Conservation (phyloP, 2,797 vertebrate genomes). For the Botia almorhae region DNA sequence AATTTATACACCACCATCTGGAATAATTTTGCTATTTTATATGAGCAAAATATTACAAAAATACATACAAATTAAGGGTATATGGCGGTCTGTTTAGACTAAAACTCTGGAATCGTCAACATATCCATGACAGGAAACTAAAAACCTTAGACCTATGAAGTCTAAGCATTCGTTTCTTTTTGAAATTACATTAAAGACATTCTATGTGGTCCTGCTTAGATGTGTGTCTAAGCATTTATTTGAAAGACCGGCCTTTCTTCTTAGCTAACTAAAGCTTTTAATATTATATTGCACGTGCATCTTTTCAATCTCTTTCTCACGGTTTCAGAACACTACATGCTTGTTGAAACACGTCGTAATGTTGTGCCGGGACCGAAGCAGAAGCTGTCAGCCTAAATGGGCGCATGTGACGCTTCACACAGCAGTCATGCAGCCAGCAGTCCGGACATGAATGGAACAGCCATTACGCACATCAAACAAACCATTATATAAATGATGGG, state of each 20-base stretch:
- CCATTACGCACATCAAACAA: conserved; percentile 52
- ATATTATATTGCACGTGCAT: conserved; percentile 47
- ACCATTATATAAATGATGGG: conserved; percentile 59
- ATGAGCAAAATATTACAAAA: not conserved
- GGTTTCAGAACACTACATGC: conserved; percentile 52
- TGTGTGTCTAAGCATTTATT: conserved; percentile 23
- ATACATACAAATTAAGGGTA: not conserved
- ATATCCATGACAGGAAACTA: conserved; percentile 17
- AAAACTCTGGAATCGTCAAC: conserved; percentile 24
- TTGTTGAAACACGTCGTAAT: conserved; percentile 61
- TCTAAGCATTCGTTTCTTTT: conserved; percentile 17
- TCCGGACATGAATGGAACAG: conserved; percentile 62
- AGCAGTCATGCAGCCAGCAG: conserved; percentile 62
- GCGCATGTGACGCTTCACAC: conserved; percentile 53
- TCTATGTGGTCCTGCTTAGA: conserved; percentile 11
- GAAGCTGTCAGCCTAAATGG: conserved; percentile 67
- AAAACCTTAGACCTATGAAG: conserved; percentile 24
- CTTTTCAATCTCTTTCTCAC: conserved; percentile 50
- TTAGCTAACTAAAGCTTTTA: conserved; percentile 16
- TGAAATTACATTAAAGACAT: conserved; percentile 35
- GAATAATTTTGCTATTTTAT: not conserved
- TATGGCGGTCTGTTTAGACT: not conserved
- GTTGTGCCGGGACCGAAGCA: conserved; percentile 60
- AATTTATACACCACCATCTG: not conserved
- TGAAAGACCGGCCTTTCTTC: conserved; percentile 13